Evolutionary conservation across 2,888 invertebrate species (phyloP), one percentile per base, ranked within the genome.

Genomic region (Dioctria linearis): DNA sequence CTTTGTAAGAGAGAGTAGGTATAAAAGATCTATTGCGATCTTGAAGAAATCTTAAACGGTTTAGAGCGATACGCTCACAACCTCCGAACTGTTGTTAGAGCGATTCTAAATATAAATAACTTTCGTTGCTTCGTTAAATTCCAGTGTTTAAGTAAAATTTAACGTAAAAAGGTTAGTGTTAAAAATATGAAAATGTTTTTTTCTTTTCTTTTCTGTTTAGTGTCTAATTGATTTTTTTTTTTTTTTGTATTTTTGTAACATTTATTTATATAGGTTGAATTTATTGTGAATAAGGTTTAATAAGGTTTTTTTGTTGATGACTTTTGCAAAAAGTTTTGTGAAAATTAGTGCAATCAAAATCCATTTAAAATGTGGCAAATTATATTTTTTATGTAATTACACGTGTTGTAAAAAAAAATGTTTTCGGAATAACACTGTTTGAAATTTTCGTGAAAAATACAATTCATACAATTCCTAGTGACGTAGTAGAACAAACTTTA

Each of bases 51-150:
- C 73, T 59, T 73, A 73, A 73, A 73, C 73, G 73, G 73, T 73
- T 73, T 73, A 57, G 73, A 73, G 73, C 73, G n/a, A 73, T 57
- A 51, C 73, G 73, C 73, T 73, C 73, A 57, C 42, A 57, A 73
- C 73, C 73, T 73, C 9, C 73, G 73, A 59, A 73, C 40, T 25
- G 25, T 25, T 25, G 25, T 25, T 39, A 2, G 13, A 39, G 73
- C 39, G 59, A 4, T 59, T 57, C 57, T 25, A 40, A 40, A 42
- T 13, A 42, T 42, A 39, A 54, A 57, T 73, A 57, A 57, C 73
- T 73, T 73, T 42, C 54, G 42, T 73, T 73, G 73, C 42, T 69
- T 69, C 69, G 43, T 57, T 73, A 49, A 39, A 57, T 73, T 71
- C 73, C 57, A 73, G 73, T 73, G 73, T 9, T 73, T 42, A 73